phyloP scores from a whole-genome alignment of 2,797 vertebrate species.

The Poeciliopsis gracilis region DNA sequence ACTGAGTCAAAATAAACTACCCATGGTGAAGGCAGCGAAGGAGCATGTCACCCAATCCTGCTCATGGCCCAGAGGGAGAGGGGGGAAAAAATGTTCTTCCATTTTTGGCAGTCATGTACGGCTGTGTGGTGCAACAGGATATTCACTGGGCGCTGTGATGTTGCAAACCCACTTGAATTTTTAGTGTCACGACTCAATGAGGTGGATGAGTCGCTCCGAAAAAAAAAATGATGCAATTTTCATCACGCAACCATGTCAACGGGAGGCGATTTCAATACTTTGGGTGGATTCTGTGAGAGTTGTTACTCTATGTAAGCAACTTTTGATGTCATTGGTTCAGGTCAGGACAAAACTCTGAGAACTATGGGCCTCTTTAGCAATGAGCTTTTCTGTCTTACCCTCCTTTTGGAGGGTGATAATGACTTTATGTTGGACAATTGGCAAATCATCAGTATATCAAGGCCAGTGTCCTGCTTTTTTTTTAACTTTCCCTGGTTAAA shows the following conservation, averaged over 20 bases:
- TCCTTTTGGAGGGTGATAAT: not conserved
- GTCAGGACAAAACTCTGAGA: not conserved
- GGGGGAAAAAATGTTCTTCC: not conserved
- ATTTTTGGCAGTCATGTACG: not conserved
- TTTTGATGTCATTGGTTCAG: not conserved
- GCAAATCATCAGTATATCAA: not conserved
- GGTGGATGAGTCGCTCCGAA: not conserved
- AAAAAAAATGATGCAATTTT: not conserved
- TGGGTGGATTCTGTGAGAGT: no score
- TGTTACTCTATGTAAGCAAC: not conserved
- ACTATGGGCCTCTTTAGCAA: not conserved
- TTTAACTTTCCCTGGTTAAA: not conserved
- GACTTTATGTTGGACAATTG: not conserved
- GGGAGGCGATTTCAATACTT: no score
- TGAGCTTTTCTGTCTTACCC: not conserved
- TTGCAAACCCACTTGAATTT: not conserved
- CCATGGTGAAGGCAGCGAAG: conserved; percentile 9
- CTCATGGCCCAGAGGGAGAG: not conserved
- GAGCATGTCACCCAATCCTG: conserved; percentile 1
- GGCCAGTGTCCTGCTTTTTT: not conserved
- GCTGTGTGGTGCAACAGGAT: not conserved
- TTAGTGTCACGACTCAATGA: not conserved
- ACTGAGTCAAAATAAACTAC: conserved; percentile 15
- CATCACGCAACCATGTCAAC: no score
- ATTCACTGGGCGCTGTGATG: not conserved